A percentile compares a stretch with the other conserved stretches of the same genome.
Conservation (phyloP, 1,140 invertebrate genomes). For the Ruditapes philippinarum region DNA sequence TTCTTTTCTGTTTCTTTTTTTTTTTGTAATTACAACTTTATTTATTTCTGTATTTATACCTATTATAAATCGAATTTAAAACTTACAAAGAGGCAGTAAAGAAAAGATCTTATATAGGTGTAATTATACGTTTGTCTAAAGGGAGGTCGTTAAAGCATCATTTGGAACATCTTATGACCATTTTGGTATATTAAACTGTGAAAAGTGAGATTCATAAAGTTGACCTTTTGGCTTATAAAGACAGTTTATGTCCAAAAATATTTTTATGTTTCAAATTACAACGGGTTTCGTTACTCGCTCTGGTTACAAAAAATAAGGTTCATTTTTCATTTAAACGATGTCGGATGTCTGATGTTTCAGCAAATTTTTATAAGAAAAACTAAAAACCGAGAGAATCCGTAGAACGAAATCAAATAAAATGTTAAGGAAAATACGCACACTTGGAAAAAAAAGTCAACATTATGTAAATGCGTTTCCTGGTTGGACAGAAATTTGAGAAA, state of each 20-base stretch:
- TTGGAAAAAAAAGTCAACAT: no score
- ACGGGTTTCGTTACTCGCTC: neutral
- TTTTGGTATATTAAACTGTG: conserved; percentile 46
- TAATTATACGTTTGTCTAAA: conserved; percentile 11
- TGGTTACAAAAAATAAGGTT: neutral
- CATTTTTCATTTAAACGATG: no score
- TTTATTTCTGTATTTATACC: neutral
- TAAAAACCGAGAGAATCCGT: no score
- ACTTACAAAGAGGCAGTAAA: conserved; percentile 5
- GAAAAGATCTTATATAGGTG: neutral
- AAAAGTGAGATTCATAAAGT: neutral
- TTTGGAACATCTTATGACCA: conserved; percentile 36
- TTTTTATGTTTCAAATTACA: conserved; percentile 14
- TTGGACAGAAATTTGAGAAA: no score
- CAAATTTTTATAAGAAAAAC: no score
- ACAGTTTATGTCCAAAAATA: conserved; percentile 6
- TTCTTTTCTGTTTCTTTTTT: no score
- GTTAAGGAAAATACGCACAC: no score
- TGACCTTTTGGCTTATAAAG: conserved; percentile 9
- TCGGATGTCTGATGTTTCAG: no score
- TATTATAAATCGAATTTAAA: neutral
- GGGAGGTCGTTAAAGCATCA: conserved; percentile 18
- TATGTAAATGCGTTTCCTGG: no score
- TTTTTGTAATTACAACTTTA: neutral
- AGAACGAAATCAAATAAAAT: no score